phyloP scores from a whole-genome alignment of 2,113 vertebrate species.

The Pavo muticus region DNA sequence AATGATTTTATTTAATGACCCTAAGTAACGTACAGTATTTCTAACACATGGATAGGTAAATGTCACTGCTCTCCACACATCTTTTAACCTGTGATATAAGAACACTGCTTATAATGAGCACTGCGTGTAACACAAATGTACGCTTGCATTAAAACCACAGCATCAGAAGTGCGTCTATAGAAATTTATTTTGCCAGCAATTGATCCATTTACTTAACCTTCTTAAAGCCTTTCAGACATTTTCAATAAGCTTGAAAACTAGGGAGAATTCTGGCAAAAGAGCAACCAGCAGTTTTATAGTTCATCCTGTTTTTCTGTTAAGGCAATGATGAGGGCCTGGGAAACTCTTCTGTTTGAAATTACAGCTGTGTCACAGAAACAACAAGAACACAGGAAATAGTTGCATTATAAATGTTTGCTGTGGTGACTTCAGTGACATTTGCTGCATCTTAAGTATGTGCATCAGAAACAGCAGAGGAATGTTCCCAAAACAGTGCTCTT shows the following conservation, averaged over 20 bases:
- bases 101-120: not conserved
- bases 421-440: not conserved
- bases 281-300: not conserved
- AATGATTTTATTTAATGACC: not conserved
- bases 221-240: not conserved
- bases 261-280: not conserved
- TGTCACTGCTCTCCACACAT: not conserved
- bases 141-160: not conserved
- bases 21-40: not conserved
- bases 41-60: not conserved
- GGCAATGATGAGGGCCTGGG: not conserved
- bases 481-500: not conserved
- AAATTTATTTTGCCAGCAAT: not conserved
- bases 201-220: not conserved
- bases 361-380: not conserved
- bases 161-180: fast-evolving
- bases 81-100: not conserved
- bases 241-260: not conserved
- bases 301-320: not conserved
- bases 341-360: constrained; percentile 33
- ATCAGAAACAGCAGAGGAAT: not conserved
- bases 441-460: not conserved
- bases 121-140: not conserved
- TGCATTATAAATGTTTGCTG: not conserved
- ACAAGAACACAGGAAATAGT: not conserved